phyloP scores from a whole-genome alignment of 2,113 vertebrate species.

The Tyto alba region DNA sequence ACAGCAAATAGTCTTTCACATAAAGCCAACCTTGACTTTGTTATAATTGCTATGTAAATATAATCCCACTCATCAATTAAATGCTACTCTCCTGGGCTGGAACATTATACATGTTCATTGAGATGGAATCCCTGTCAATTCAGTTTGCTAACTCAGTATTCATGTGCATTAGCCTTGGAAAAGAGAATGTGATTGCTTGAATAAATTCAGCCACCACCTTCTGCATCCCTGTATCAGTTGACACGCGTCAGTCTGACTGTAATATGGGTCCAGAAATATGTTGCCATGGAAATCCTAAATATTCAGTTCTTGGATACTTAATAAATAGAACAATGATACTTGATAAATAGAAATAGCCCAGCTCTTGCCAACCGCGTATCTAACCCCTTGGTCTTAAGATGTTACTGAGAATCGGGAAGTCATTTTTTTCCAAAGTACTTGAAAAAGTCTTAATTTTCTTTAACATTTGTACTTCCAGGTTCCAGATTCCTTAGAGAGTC shows the following conservation, averaged over 20 bases:
- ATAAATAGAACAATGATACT: not conserved
- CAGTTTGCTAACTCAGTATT: not conserved
- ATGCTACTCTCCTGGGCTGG: not conserved
- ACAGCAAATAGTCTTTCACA: not conserved
- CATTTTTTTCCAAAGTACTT: not conserved
- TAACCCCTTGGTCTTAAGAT: not conserved
- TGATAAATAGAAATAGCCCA: not conserved
- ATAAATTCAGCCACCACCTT: slow-evolving; percentile 47
- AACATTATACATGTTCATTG: slow-evolving; percentile 33
- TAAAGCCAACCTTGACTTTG: slow-evolving; percentile 15
- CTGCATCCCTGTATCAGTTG: slow-evolving; percentile 34
- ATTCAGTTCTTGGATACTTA: not conserved
- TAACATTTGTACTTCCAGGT: not conserved
- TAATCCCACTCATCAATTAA: slow-evolving; percentile 53
- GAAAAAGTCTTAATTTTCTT: not conserved
- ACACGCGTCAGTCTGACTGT: not conserved
- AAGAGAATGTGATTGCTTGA: slow-evolving; percentile 54
- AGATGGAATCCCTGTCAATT: slow-evolving; percentile 36
- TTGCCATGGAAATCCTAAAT: slow-evolving; percentile 37
- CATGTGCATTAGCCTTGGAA: slow-evolving; percentile 34
- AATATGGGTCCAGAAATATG: not conserved
- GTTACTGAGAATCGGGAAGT: not conserved
- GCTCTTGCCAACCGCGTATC: not conserved
- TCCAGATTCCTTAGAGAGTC: not conserved
- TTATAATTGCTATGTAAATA: slow-evolving; percentile 46